These are phyloP conservation scores for Triplophysa dalaica DNA, from an alignment of 2,113 vertebrate species.

Conservation along the genomic window DNA sequence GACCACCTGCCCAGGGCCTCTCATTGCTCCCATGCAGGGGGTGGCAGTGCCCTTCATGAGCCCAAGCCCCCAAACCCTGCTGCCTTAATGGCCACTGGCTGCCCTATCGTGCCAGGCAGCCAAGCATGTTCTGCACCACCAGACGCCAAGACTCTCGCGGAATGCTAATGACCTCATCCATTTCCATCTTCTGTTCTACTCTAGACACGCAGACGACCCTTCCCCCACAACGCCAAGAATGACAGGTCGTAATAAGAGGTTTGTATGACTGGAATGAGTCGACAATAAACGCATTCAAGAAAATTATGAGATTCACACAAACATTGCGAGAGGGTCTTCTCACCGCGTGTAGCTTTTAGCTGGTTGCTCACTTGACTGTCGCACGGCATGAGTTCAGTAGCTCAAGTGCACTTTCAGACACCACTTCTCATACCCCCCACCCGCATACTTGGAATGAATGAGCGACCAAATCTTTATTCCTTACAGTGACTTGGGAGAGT, in stretches of 20 bases:
- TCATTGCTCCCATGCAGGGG: slow-evolving; percentile 57
- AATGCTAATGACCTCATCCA: slow-evolving; percentile 59
- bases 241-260: slow-evolving; percentile 2
- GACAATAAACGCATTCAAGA: slow-evolving; percentile 19
- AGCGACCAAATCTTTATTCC: slow-evolving; percentile 39
- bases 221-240: slow-evolving; percentile 20
- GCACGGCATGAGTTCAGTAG: slow-evolving; percentile 39
- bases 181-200: slow-evolving; percentile 28
- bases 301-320: slow-evolving; percentile 11
- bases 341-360: slow-evolving; percentile 16
- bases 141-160: slow-evolving; percentile 45
- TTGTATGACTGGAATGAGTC: slow-evolving; percentile 18
- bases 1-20: slow-evolving; percentile 47
- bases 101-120: slow-evolving; percentile 56
- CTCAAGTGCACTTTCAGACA: slow-evolving; percentile 46
- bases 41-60: slow-evolving; percentile 50
- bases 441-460: slow-evolving; percentile 28
- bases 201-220: slow-evolving; percentile 31
- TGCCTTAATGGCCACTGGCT: slow-evolving; percentile 57
- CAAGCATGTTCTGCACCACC: slow-evolving; percentile 52
- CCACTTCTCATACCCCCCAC: slow-evolving; percentile 15
- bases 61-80: slow-evolving; percentile 51
- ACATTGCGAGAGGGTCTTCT: neutral
- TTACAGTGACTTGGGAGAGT: slow-evolving; percentile 28
- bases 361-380: slow-evolving; percentile 31